These are phyloP conservation scores for Idris sp. DNA, from an alignment of 1,140 invertebrate species.

Conservation along the genomic window DNA sequence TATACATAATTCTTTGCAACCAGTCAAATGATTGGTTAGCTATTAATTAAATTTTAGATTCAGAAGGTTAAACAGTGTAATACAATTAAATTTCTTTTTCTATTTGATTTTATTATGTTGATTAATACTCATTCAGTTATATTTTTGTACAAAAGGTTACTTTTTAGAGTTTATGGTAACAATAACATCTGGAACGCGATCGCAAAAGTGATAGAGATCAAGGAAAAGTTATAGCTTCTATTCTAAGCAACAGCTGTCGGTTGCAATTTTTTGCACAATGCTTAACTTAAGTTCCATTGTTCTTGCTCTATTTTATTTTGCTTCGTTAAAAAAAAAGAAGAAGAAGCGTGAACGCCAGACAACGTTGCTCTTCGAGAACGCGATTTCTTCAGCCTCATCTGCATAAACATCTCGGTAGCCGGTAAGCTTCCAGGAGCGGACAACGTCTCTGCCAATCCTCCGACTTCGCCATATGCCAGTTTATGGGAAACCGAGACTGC, in stretches of 20 bases:
- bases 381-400: conserved; percentile 52
- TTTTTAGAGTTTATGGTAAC: too few species aligned
- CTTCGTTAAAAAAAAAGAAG: conserved; percentile 53
- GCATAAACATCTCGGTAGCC: conserved; percentile 63
- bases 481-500: conserved; percentile 44
- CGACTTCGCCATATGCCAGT: conserved; percentile 50
- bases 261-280: conserved; percentile 29
- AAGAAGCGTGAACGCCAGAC: conserved; percentile 48
- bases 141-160: too few species aligned
- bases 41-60: too few species aligned
- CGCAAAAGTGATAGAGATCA: conserved; percentile 24
- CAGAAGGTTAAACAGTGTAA: too few species aligned
- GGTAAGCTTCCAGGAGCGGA: conserved; percentile 51
- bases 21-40: too few species aligned
- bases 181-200: conserved; percentile 36
- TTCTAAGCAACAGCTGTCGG: conserved; percentile 42
- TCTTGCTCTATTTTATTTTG: conserved; percentile 64
- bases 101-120: too few species aligned
- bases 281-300: conserved; percentile 44
- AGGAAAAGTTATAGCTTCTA: conserved; percentile 19
- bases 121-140: too few species aligned
- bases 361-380: conserved; percentile 42
- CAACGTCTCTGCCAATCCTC: conserved; percentile 56
- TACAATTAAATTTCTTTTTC: too few species aligned
- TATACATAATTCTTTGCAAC: too few species aligned